Percentiles rank a stretch among this genome's conserved stretches.
phyloP scores from a whole-genome alignment of 2,888 invertebrate species.

The Opisthograptis luteolata region DNA sequence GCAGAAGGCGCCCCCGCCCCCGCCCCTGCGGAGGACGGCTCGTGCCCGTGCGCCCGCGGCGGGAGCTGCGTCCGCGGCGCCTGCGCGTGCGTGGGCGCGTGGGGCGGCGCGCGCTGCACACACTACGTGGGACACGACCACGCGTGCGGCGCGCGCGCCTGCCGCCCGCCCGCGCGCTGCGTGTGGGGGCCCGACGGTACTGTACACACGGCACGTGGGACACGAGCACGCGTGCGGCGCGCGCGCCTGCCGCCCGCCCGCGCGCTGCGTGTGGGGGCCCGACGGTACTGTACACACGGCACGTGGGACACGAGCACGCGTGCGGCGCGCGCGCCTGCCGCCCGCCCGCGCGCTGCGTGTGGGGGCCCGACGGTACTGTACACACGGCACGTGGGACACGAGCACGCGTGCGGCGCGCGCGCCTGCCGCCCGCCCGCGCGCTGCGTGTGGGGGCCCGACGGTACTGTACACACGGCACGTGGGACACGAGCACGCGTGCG shows the following conservation, averaged over 20 bases:
- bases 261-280: too few species aligned
- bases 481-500: constrained; percentile 86
- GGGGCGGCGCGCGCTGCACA: constrained; percentile 49
- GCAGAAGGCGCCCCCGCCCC: too few species aligned
- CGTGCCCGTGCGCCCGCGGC: constrained; percentile 43
- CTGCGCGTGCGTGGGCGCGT: constrained; percentile 40
- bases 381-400: constrained; percentile 85
- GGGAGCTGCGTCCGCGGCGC: constrained; percentile 44
- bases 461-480: constrained; percentile 85
- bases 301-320: constrained; percentile 86
- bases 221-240: constrained; percentile 86
- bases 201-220: constrained; percentile 85
- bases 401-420: constrained; percentile 89
- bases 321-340: constrained; percentile 91
- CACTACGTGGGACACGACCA: too few species aligned
- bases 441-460: too few species aligned
- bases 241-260: constrained; percentile 91
- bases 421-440: constrained; percentile 89
- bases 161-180: constrained; percentile 89
- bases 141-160: constrained; percentile 91
- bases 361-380: too few species aligned
- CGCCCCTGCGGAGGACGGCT: background rate
- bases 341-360: constrained; percentile 90
- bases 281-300: too few species aligned
- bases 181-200: too few species aligned